Evolutionary conservation across 2,888 invertebrate genomes (phyloP), one percentile per base, ranked within the genome.

Genomic region (Aleiodes testaceus): DNA sequence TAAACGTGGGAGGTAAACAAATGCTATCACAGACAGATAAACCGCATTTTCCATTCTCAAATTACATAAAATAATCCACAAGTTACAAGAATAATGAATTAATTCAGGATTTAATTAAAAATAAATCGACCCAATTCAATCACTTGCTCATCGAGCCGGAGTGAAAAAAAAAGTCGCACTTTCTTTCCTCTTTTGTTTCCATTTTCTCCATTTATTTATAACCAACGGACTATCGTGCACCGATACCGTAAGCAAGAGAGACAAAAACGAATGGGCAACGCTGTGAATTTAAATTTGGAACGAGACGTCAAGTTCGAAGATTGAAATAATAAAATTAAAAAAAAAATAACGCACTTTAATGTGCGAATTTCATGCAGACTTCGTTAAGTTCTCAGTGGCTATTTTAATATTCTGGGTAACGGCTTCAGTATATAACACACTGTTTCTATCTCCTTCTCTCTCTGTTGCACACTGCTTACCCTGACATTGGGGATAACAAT

Each of bases 281-380:
- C 55, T 47, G 55, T 44, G 73, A 70, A 80, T 82, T 84, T 81
- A 81, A 81, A 83, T 82, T 82, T 82, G 80, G 79, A 78, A 67
- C 53, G 64, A 66, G 73, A 64, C 49, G 52, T 59, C 66, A 70
- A 68, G 66, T 20, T 30, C 30, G 55, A 22, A 55, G 3, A 55
- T 6, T 36, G 36, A 36, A 26, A 36, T 49, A 36, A 26, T 26
- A 26, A 26, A n/a, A 26, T 26, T 26, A 26, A 18, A 30, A 11
- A 64, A 47, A 16, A 36, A 22, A 52, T 45, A 53, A 55, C 47
- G 16, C 49, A 70, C 72, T 36, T 69, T 66, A 64, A 75, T 68
- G 70, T 70, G 36, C 72, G 73, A 61, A 66, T 70, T 68, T 69
- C 55, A 70, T 70, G 73, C 67, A 74, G 68, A 65, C 52, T 67